phyloP scores from a whole-genome alignment of 2,797 vertebrate species.

The Phoebastria nigripes region DNA sequence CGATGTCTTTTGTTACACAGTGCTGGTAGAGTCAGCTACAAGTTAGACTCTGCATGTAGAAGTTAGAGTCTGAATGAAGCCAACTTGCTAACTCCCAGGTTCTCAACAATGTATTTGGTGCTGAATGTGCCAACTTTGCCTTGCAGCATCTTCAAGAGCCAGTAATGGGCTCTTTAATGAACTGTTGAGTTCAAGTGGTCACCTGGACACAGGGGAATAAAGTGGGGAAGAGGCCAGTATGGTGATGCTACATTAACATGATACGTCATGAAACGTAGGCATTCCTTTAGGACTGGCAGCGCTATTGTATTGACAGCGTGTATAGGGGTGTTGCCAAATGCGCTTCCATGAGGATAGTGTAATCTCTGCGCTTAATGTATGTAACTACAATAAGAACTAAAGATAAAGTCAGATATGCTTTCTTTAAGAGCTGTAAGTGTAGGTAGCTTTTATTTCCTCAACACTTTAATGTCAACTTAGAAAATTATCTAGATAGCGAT shows the following conservation, averaged over 20 bases:
- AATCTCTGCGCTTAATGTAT: background rate
- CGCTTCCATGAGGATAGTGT: background rate
- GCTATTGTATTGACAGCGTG: background rate
- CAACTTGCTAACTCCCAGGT: background rate
- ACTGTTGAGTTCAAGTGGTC: background rate
- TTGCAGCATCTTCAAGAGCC: background rate
- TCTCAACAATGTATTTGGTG: background rate
- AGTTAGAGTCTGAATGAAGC: background rate
- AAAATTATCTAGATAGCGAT: background rate
- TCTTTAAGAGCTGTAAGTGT: background rate
- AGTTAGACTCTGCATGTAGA: background rate
- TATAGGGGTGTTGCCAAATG: background rate
- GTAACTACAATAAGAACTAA: background rate
- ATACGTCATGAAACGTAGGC: rapidly evolving
- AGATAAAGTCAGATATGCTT: background rate
- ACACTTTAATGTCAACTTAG: background rate
- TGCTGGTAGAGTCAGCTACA: background rate
- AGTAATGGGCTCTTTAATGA: background rate
- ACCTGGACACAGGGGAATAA: background rate
- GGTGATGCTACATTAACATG: background rate
- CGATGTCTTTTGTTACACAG: background rate
- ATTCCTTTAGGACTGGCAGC: background rate
- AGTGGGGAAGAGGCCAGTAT: too few species aligned
- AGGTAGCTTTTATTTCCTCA: background rate
- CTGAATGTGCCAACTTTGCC: background rate